These are phyloP conservation scores for Gobio gobio DNA, from an alignment of 2,113 vertebrate species.

Conservation along the genomic window DNA sequence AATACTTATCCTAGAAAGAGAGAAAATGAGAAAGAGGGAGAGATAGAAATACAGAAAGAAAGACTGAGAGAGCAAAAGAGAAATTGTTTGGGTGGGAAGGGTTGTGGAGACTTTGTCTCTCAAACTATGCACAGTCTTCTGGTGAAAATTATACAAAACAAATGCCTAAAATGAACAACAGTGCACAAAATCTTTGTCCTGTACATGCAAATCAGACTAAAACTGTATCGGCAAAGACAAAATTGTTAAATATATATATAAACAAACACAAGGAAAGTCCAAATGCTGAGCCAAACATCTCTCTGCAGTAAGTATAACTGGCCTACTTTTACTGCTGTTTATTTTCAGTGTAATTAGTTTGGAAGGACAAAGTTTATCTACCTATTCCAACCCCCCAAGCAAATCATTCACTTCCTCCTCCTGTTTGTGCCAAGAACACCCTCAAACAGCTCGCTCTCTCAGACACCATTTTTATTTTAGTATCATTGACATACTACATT, in stretches of 20 bases:
- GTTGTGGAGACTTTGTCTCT: slow-evolving; percentile 4
- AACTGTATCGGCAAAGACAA: not conserved
- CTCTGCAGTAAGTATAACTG: slow-evolving; percentile 11
- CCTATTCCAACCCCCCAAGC: slow-evolving; percentile 20
- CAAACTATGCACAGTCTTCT: not conserved
- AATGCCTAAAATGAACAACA: not conserved
- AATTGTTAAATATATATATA: not conserved
- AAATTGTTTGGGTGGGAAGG: slow-evolving; percentile 10
- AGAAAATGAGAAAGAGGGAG: slow-evolving; percentile 19
- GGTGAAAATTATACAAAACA: not conserved
- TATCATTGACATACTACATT: not conserved
- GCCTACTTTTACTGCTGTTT: slow-evolving; percentile 44
- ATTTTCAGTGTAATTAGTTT: slow-evolving; percentile 32
- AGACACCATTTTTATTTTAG: not conserved
- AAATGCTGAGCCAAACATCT: not conserved
- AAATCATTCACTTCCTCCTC: slow-evolving; percentile 48
- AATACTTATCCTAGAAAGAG: slow-evolving; percentile 52
- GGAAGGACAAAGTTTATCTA: slow-evolving; percentile 39
- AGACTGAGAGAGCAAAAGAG: slow-evolving; percentile 51
- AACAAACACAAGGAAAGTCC: not conserved
- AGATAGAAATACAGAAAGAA: slow-evolving; percentile 50
- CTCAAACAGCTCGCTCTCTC: not conserved
- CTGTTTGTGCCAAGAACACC: slow-evolving; percentile 35
- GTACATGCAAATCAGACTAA: not conserved
- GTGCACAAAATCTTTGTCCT: not conserved